A percentile compares a stretch with the other conserved stretches of the same genome.
Conservation (phyloP, 2,888 invertebrate genomes). For the Hymenopus coronatus region DNA sequence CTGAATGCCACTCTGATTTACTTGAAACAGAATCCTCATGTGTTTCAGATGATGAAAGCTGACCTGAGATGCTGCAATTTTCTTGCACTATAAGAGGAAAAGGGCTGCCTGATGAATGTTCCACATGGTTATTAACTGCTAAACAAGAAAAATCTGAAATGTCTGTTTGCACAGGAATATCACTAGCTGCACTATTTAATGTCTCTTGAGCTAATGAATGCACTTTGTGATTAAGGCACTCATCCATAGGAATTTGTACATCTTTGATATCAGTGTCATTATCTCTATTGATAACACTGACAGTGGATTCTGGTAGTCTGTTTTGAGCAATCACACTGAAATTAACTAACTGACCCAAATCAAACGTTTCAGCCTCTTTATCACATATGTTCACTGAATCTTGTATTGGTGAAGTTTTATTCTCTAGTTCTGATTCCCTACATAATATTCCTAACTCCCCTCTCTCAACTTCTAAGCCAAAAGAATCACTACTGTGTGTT, state of each 20-base stretch:
- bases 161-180: neutral
- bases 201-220: neutral
- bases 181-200: neutral
- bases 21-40: neutral
- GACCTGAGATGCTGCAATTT: neutral
- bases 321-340: neutral
- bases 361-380: neutral
- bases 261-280: neutral
- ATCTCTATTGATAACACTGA: neutral
- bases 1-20: neutral
- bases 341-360: neutral
- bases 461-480: neutral
- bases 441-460: neutral
- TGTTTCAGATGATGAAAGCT: neutral
- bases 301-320: neutral
- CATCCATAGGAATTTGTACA: too few species aligned
- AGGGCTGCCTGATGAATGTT: neutral
- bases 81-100: neutral
- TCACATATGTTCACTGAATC: neutral
- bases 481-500: neutral
- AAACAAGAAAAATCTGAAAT: neutral
- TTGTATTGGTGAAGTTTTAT: neutral
- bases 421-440: too few species aligned
- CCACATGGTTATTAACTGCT: neutral
- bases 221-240: neutral